Evolutionary conservation across 2,797 vertebrate genomes (phyloP).

Genomic region (Lacerta agilis): DNA sequence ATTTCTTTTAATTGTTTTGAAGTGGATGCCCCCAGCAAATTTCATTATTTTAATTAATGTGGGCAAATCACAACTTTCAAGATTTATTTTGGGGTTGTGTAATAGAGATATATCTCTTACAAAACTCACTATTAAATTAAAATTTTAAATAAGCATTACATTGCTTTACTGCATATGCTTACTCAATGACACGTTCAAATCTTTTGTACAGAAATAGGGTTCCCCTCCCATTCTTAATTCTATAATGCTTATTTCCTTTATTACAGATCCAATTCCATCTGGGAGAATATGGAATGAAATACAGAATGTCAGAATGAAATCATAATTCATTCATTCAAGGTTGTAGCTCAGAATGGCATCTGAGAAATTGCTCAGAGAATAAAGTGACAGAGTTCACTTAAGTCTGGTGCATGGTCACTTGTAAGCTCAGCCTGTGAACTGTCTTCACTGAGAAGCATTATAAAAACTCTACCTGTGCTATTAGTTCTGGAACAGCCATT

Average conservation of each 20-base stretch:
- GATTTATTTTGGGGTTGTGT: not conserved
- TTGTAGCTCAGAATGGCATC: not conserved
- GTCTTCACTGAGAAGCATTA: not conserved
- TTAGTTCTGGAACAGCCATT: not conserved
- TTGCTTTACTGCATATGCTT: not conserved
- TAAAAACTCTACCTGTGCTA: not conserved
- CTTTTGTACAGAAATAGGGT: not conserved
- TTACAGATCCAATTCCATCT: not conserved
- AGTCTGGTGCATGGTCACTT: not conserved
- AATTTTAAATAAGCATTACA: not conserved
- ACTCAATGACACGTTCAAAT: not conserved
- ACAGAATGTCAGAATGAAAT: not conserved
- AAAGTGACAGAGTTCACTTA: not conserved
- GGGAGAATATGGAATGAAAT: not conserved
- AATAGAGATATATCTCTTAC: not conserved
- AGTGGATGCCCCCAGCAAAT: not conserved
- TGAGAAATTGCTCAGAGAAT: no score
- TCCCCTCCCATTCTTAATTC: not conserved
- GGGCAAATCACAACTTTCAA: not conserved
- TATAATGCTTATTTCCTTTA: not conserved
- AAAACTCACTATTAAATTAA: not conserved
- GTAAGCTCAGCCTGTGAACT: not conserved
- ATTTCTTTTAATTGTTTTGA: not conserved
- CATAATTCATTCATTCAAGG: not conserved
- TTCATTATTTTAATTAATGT: conserved; percentile 1